Evolutionary conservation across 1,140 invertebrate genomes (phyloP), one percentile per base, ranked within the genome.

Genomic region (Drosophila orosa): DNA sequence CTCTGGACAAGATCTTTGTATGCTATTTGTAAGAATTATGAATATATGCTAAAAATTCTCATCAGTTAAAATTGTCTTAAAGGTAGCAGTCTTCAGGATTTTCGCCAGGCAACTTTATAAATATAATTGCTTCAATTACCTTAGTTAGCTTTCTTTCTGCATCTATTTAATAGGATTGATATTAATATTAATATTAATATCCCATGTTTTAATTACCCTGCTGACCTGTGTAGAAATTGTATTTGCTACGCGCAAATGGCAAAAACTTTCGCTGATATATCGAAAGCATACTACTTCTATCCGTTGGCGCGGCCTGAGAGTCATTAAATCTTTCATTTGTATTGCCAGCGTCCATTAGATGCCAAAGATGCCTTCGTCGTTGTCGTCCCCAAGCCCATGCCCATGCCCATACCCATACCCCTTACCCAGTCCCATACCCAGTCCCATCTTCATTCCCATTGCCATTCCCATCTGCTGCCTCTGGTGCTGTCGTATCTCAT

Each of bases 251-350:
- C 42, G 75, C 80, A 79, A 83, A 84, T 84, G 66, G 66, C 54
- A 35, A 54, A 86, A 77, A 78, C 48, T 82, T 66, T 66, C 40
- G 71, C 72, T 62, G 75, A 86, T 79, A 60, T 83, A 89, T 89
- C 39, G 79, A 79, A 61, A 69, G 67, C 66, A 80, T 58, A 60
- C 74, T 67, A 54, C n/a, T 61, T 61, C 17, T 62, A 3, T 13
- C 50, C 63, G 39, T 31, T 29, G 57, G 58, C 68, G 52, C 61
- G 42, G 78, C 74, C 72, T 47, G 62, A 86, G 83, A 86, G 83
- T 86, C 83, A 86, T 86, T 86, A 86, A 89, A 89, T 86, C 82
- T 86, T 87, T 86, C 83, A 86, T 87, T 86, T 83, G 84, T 89
- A 66, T 77, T 89, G 84, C 84, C 84, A 87, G 82, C 79, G 83